A percentile compares a stretch with the other conserved stretches of the same genome.
phyloP scores from a whole-genome alignment of 1,140 invertebrate genomes.

The Musca domestica region DNA sequence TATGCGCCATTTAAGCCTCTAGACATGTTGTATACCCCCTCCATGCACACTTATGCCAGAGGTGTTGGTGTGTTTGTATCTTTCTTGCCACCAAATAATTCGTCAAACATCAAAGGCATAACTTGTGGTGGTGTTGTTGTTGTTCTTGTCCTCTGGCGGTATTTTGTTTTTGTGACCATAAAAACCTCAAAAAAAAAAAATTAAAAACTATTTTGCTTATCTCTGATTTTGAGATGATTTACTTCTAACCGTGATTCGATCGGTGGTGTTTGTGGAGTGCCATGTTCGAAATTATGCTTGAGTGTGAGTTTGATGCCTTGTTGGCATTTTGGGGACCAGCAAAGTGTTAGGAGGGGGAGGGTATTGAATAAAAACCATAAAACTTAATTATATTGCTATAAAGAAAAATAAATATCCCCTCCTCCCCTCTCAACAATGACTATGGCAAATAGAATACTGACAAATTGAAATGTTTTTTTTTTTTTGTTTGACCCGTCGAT shows the following conservation, averaged over 20 bases:
- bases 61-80: no score
- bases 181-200: neutral
- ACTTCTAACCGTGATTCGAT: neutral
- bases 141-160: no score
- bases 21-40: neutral
- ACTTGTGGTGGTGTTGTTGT: neutral
- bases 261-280: constrained; percentile 7
- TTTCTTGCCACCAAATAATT: no score
- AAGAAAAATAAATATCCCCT: neutral
- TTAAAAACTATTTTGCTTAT: constrained; percentile 9
- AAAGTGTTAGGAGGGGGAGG: no score
- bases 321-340: no score
- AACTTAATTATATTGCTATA: neutral
- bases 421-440: neutral
- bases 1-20: constrained; percentile 7
- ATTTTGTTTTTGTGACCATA: neutral
- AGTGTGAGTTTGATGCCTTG: no score
- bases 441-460: neutral
- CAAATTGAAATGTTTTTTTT: constrained; percentile 4
- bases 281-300: constrained; percentile 1
- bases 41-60: no score
- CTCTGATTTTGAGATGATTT: constrained; percentile 9
- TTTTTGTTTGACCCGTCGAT: neutral
- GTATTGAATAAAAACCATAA: neutral
- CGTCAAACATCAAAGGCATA: constrained; percentile 1